Evolutionary conservation across 2,888 invertebrate genomes (phyloP), one percentile per base, ranked within the genome.

Genomic region (Erebia epiphron): DNA sequence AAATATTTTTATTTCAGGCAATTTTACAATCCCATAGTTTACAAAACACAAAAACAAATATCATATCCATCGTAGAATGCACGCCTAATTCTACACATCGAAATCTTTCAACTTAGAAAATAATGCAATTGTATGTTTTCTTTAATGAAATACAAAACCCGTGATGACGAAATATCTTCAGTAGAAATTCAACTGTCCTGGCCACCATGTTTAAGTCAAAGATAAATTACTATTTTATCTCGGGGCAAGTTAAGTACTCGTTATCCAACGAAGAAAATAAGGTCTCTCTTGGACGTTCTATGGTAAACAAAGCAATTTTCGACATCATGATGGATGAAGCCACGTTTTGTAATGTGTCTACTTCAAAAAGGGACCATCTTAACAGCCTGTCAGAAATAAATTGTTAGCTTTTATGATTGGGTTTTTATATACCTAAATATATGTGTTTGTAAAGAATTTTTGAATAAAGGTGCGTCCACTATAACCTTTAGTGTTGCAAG

Each of bases 221-320:
- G 81, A 87, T 78, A 83, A 87, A 86, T 82, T 76, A 80, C 75
- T 75, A 73, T 82, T 83, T 85, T 80, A 85, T 85, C 82, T 79
- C 70, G 71, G 77, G 66, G 70, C 80, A 79, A 80, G 79, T 79
- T 80, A 35, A 35, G 35, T 35, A 80, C 78, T 81, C 79, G 78
- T 78, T 82, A 83, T 81, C 77, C 73, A 71, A 71, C 62, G 73
- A 70, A 76, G 77, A 79, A 77, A 83, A 80, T 82, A 79, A 79
- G 75, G 76, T 77, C 67, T 62, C 67, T 58, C 66, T 77, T 79
- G 81, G 83, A 82, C 82, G 79, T 82, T 80, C 21, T 80, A 81
- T 79, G 80, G 80, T 79, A 86, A 86, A 84, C 82, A 87, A 83
- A 49, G 49, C 82, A 75, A 80, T 81, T 83, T 81, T 79, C 75